Conservation (phyloP, 2,113 vertebrate genomes). For the Mobula birostris region DNA sequence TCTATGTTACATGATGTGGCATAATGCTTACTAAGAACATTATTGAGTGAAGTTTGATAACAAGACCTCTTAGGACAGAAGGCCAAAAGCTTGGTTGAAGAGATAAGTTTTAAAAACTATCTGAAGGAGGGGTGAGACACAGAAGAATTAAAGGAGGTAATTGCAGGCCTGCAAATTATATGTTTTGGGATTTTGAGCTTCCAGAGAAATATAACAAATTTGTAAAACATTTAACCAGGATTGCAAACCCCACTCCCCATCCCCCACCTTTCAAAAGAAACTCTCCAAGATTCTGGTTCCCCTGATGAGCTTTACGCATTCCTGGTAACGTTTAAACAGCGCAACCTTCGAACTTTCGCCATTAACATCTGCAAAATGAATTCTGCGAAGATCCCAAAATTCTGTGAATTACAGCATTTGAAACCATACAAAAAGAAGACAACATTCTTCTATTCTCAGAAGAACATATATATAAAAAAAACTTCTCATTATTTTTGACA, state of each 20-base stretch:
- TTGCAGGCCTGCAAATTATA: too few species aligned
- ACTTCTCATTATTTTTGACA: background rate
- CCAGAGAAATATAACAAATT: background rate
- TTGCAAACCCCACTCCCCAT: too few species aligned
- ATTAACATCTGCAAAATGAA: constrained; percentile 22
- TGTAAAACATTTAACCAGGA: too few species aligned
- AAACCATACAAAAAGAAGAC: background rate
- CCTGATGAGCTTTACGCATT: background rate
- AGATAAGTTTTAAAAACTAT: too few species aligned
- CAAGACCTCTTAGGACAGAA: too few species aligned
- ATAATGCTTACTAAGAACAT: too few species aligned
- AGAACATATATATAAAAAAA: background rate
- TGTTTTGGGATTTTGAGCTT: background rate
- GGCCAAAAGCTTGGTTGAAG: too few species aligned
- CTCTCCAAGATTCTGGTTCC: background rate
- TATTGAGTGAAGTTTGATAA: too few species aligned
- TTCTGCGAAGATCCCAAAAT: background rate
- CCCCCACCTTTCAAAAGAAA: too few species aligned
- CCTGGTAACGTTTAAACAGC: background rate
- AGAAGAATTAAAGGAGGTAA: too few species aligned
- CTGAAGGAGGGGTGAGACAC: too few species aligned
- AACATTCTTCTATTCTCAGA: constrained; percentile 10
- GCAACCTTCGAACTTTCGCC: background rate
- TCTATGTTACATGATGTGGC: too few species aligned
- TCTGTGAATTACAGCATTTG: constrained; percentile 1